Conservation (phyloP, 2,113 vertebrate species). For the Cryptotis parvus region DNA sequence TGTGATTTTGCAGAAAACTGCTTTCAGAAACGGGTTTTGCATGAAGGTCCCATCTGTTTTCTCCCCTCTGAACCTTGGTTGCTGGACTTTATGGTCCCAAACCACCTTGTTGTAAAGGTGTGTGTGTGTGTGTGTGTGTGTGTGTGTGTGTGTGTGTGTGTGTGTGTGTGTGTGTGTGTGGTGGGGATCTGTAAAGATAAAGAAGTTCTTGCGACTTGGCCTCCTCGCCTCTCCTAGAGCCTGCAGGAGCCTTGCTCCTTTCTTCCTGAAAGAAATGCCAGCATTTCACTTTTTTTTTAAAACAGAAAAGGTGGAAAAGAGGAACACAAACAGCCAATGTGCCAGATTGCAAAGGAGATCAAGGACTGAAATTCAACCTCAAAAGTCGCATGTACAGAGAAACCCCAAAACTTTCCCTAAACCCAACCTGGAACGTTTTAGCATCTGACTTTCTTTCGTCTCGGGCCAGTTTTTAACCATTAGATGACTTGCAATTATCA, state of each 20-base stretch:
- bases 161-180: not conserved
- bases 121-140: not conserved
- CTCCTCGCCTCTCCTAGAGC: not conserved
- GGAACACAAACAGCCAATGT: slow-evolving; percentile 58
- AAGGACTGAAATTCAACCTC: slow-evolving; percentile 55
- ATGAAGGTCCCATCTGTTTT: slow-evolving; percentile 71
- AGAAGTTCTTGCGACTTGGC: not conserved
- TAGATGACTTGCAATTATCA: slow-evolving; percentile 32
- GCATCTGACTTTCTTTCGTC: slow-evolving; percentile 45
- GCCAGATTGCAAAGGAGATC: slow-evolving; percentile 49
- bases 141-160: not conserved
- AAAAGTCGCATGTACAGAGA: slow-evolving; percentile 39
- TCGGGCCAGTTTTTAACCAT: slow-evolving; percentile 57
- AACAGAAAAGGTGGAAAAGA: slow-evolving; percentile 62
- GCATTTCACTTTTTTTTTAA: not conserved
- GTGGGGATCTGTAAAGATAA: slow-evolving; percentile 25
- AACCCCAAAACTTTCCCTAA: slow-evolving; percentile 35
- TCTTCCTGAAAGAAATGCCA: slow-evolving; percentile 55
- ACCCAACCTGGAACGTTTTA: slow-evolving; percentile 53
- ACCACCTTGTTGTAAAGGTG: too few relatives aligned
- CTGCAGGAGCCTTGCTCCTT: slow-evolving; percentile 27
- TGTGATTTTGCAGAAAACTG: not conserved
- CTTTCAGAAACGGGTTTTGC: not conserved
- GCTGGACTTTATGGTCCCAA: slow-evolving; percentile 52
- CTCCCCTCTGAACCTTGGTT: slow-evolving; percentile 76